A percentile compares a stretch with the other conserved stretches of the same genome.
These are phyloP conservation scores for Aeoliscus strigatus DNA, from an alignment of 2,797 vertebrate species.

Conservation along the genomic window DNA sequence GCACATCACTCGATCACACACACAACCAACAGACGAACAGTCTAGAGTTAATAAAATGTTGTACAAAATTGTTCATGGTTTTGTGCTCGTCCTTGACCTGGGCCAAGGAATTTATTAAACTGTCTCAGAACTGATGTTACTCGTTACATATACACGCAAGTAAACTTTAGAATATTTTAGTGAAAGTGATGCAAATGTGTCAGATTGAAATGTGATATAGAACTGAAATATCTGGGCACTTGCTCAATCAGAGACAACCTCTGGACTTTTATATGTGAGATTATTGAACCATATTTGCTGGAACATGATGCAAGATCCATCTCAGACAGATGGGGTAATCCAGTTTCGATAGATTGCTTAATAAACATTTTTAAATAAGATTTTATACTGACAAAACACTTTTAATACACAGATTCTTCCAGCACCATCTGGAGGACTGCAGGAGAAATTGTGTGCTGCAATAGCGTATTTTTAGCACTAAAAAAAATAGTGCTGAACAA, in stretches of 20 bases:
- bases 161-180: too few relatives aligned
- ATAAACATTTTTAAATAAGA: neutral
- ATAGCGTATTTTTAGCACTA: neutral
- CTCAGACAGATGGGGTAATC: slow-evolving; percentile 2
- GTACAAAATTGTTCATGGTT: neutral
- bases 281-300: neutral
- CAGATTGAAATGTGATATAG: too few relatives aligned
- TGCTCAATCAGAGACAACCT: too few relatives aligned
- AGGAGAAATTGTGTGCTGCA: neutral
- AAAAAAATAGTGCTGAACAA: neutral
- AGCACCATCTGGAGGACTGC: slow-evolving; percentile 26
- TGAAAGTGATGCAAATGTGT: too few relatives aligned
- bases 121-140: too few relatives aligned
- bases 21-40: neutral
- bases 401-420: neutral
- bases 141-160: too few relatives aligned
- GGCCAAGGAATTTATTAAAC: neutral
- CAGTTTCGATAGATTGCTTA: neutral
- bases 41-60: neutral
- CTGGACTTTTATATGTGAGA: too few relatives aligned
- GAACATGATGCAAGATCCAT: slow-evolving; percentile 3
- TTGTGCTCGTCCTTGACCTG: slow-evolving; percentile 8
- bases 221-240: too few relatives aligned
- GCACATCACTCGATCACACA: slow-evolving; percentile 1
- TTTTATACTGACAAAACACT: too few relatives aligned